Base-by-base conservation (phyloP, 2,888 invertebrate genomes). In the Baccha elongata region DNA sequence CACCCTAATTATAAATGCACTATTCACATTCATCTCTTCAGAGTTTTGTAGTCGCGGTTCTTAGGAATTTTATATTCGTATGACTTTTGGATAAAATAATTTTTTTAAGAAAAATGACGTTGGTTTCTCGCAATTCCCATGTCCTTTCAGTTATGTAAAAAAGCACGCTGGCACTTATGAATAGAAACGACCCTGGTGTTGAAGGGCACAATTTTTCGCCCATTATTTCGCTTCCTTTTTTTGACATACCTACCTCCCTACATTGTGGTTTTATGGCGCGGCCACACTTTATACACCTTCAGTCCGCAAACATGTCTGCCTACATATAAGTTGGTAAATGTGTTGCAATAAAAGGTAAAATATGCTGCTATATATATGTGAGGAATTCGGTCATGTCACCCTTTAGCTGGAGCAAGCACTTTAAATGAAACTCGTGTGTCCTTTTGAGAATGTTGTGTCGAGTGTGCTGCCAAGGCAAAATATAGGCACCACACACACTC, bases 381-480 rank as follows among this genome's bases (percentile, higher is more conserved):
- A 44, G 80, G 65, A 81, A 81, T 81, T 75, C 81, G 71, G 81
- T 75, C 76, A 81, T 71, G 60, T 76, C 71, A 75, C 65, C 37
- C 21, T 60, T 32, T 23, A 81, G 17, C 29, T 29, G 23, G 15
- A 37, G 29, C 50, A 48, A 37, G 29, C 50, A 48, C 55, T 50
- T 48, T 53, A 44, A 53, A 46, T 72, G 55, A 23, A 50, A 40
- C 58, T 58, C 26, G 15, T 68, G 48, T 75, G 80, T 50, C 69
- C 69, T 81, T 75, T 71, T 55, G 50, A 64, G 62, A 64, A 73
- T 79, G 32, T 48, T 55, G 48, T 40, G 42, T 15, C 8, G 50
- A 44, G 23, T 21, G 40, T 40, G 37, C 21, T 52, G 19, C 53
- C 64, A 64, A 44, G 42, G 17, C 29, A 26, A 15, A n/a, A n/a